Evolutionary conservation across 2,888 invertebrate genomes (phyloP), one percentile per base, ranked within the genome.

Genomic region (Crematogaster levior): DNA sequence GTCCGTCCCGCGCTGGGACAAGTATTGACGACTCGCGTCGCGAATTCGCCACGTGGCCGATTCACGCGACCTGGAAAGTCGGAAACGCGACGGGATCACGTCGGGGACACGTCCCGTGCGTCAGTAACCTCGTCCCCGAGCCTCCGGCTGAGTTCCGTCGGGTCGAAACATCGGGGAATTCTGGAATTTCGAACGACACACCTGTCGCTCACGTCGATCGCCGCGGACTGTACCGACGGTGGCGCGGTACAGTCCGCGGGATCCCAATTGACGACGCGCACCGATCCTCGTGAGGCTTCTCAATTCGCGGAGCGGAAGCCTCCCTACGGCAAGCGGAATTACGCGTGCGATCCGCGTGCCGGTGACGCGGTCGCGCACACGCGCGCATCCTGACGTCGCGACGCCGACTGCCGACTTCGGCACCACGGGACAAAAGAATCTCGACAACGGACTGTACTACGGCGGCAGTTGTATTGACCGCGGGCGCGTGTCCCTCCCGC

Each of bases 401-500:
- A 68, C 51, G 27, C 12, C 53, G 46, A 18, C 46, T 12, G 46
- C n/a, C 37, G 24, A 10, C 7, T 53, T n/a, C 30, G 37, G 37
- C 56, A 18, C 18, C 53, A 40, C 12, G 40, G 79, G 92, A 90
- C 92, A 92, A 91, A 90, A 90, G 85, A 89, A 91, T 90, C 65
- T 91, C 91, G 58, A 6, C n/a, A n/a, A 90, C 86, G 82, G 90
- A 92, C 89, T 91, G 90, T 91, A 90, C 90, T 10, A 9, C 43
- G 90, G 87, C 89, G 84, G 92, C 85, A 92, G 91, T 92, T 92
- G 88, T 92, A 93, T 93, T 92, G 93, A 93, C 93, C 88, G 85
- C 80, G 81, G 24, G 65, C 63, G 75, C 63, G 75, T 85, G 88
- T 86, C 86, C 83, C 60, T 60, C 81, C 79, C 70, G 43, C 58